Base-by-base conservation (phyloP, 2,888 invertebrate species). In the Stictocephala bisonia region DNA sequence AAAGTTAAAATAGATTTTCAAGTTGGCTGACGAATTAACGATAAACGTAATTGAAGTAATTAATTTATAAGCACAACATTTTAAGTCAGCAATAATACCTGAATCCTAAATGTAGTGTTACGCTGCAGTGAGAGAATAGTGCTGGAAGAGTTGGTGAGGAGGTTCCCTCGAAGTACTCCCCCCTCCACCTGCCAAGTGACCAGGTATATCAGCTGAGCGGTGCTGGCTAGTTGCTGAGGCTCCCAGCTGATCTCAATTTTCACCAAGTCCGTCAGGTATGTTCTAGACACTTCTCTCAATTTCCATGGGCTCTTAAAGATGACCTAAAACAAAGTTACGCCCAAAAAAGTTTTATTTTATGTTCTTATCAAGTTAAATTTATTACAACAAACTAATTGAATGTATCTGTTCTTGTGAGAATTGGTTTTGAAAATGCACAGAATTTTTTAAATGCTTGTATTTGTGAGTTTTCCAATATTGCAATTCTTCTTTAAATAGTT, bases 111-210 rank as follows among this genome's bases (percentile, higher is more conserved):
- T 3, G 24, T 51, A 6, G 53, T 53, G 22, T 69, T 40, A 13
- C 51, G 69, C 69, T 53, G 26, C n/a, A 69, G 24, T 15, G 69
- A 69, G 6, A 69, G 40, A 3, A 53, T 56, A 20, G 20, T 53
- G n/a, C 18, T 15, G n/a, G 53, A 53, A 3, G 69, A 29, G 22
- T 51, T 69, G 24, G 69, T 69, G 40, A 69, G 35, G 11, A 69
- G 51, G 40, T 69, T 69, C 22, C 69, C 69, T 24, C 53, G 18
- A 6, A 69, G 31, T 1, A 35, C 53, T 1, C 51, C 53, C 1
- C 27, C 69, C 13, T 35, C 29, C 13, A 50, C 53, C 6, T 27
- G 11, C 69, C 69, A 69, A 13, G 24, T 53, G 35, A 69, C 69
- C 9, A 69, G 53, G 24, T 69, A 69, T 18, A 15, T 56, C 29